Percentiles rank a stretch among this genome's conserved stretches.
These are phyloP conservation scores for Atopsyche davidsoni DNA, from an alignment of 1,140 invertebrate genomes.

Conservation along the genomic window DNA sequence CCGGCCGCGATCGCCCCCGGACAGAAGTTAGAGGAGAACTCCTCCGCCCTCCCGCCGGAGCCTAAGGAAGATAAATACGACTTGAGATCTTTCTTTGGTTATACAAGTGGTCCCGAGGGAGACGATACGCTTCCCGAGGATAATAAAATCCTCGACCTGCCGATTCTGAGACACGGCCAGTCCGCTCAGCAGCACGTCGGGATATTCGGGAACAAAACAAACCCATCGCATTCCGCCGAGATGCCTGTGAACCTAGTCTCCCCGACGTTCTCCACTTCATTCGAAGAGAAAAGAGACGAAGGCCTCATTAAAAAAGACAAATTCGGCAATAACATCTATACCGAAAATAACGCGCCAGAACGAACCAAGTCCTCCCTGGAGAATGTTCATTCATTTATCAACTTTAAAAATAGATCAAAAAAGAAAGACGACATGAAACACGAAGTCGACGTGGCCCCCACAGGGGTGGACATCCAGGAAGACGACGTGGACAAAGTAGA, in stretches of 20 bases:
- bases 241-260: neutral
- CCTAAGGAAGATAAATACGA: slow-evolving; percentile 28
- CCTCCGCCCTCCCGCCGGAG: neutral
- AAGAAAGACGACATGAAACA: slow-evolving; percentile 25
- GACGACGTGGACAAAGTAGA: slow-evolving; percentile 21
- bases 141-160: slow-evolving; percentile 5
- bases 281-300: slow-evolving; percentile 1
- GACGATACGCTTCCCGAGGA: slow-evolving; percentile 12
- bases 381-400: slow-evolving; percentile 21
- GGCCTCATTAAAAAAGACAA: slow-evolving; percentile 13
- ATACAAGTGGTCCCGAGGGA: slow-evolving; percentile 17
- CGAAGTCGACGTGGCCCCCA: slow-evolving; percentile 9
- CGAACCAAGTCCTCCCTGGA: slow-evolving; percentile 19
- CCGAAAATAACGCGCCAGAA: slow-evolving; percentile 12
- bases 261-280: neutral
- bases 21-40: slow-evolving; percentile 2
- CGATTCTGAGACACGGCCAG: slow-evolving; percentile 1
- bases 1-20: slow-evolving; percentile 14
- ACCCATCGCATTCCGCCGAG: slow-evolving; percentile 1
- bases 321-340: slow-evolving; percentile 13
- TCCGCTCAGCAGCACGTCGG: slow-evolving; percentile 16
- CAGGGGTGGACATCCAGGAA: slow-evolving; percentile 6
- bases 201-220: slow-evolving; percentile 10
- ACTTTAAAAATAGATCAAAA: slow-evolving; percentile 25
- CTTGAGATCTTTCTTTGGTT: slow-evolving; percentile 27